phyloP scores from a whole-genome alignment of 1,140 invertebrate species.

The Tigriopus japonicus region DNA sequence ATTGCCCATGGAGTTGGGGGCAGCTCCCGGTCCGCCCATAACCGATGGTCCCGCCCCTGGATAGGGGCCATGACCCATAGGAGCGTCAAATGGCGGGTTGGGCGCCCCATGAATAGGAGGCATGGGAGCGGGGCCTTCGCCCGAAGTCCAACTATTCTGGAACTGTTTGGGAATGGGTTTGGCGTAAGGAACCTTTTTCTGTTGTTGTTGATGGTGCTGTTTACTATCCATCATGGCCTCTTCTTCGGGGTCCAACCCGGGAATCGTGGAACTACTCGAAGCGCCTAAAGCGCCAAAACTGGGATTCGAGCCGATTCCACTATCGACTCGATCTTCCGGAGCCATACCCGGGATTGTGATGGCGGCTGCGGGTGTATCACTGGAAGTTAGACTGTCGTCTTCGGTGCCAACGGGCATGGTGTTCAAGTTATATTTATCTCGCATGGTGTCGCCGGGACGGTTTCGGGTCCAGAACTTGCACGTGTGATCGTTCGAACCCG shows the following conservation, averaged over 20 bases:
- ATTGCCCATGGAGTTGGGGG: background rate
- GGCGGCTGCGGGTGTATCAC: constrained; percentile 34
- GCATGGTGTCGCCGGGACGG: constrained; percentile 90
- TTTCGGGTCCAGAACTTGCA: constrained; percentile 99
- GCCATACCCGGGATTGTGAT: constrained; percentile 78
- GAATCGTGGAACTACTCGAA: constrained; percentile 17
- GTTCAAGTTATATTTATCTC: constrained; percentile 93
- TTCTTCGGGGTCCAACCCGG: constrained; percentile 14
- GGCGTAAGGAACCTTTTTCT: constrained; percentile 51
- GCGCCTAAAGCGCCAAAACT: constrained; percentile 43
- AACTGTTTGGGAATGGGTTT: constrained; percentile 90
- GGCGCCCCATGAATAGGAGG: background rate
- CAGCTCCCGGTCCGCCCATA: background rate
- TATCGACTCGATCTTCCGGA: constrained; percentile 66
- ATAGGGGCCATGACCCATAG: background rate
- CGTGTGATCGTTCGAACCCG: constrained; percentile 93
- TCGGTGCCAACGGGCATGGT: constrained; percentile 53
- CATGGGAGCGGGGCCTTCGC: constrained; percentile 8
- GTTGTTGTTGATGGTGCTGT: constrained; percentile 15
- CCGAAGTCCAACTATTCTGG: constrained; percentile 72
- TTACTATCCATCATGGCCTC: constrained; percentile 18
- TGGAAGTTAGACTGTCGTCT: constrained; percentile 34
- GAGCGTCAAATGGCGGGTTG: background rate
- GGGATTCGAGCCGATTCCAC: constrained; percentile 25
- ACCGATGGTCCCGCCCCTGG: background rate